Evolutionary conservation across 2,113 vertebrate species (phyloP), one percentile per base, ranked within the genome.

Genomic region (Syngnathus scovelli): DNA sequence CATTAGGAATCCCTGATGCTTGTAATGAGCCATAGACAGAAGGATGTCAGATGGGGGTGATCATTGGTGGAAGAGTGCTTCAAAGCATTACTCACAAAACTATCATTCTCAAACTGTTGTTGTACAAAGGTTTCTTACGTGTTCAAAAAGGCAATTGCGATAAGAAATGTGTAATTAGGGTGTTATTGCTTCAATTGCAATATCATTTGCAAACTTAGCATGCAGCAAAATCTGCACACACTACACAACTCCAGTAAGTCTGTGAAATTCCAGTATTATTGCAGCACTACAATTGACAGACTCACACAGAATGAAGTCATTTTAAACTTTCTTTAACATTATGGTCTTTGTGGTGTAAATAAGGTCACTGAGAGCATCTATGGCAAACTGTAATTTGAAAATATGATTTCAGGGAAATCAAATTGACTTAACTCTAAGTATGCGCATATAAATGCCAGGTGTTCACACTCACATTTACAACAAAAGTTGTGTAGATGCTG

Each of bases 1-100:
- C 89, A 86, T 90, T 87, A 87, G 81, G 86, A 84, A 84, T 79
- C 82, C 79, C 80, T 71, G 79, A 76, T 80, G 75, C 74, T 79
- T 85, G 83, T 88, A 88, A 88, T 86, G 81, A 88, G 86, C 80
- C 56, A 69, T 48, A 81, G 79, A 83, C 74, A 77, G 69, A 82
- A 71, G 75, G 79, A 76, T 43, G 54, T 65, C 63, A 72, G 60
- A 16, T 67, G 66, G 44, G 70, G 48, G 41, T 63, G 38, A 43
- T 36, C 23, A 19, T 15, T 49, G 37, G 49, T 2, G 37, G 5
- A 51, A 9, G 63, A 16, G 54, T 12, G 52, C n/a, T 23, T 54
- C 9, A 54, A 23, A 54, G 11, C 52, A 27, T 55, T 21, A 9
- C 49, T 51, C 49, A 51, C 19, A 52, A 10, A 52, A 52, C 19